Evolutionary conservation across 2,113 vertebrate genomes (phyloP).

Genomic region (Hydropotes inermis): DNA sequence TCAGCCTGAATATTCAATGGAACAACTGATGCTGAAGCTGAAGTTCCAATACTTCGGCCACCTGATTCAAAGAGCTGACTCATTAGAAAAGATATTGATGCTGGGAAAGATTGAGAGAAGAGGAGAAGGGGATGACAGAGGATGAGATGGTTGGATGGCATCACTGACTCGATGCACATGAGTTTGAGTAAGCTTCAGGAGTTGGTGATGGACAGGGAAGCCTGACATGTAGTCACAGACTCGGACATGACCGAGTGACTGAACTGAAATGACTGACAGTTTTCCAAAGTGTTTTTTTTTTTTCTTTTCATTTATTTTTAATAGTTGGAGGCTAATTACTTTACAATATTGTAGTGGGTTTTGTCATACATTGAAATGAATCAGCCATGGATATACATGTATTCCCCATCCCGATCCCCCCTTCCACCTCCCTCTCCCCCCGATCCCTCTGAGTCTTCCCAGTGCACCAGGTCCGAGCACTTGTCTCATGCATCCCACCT

Average conservation of each 20-base stretch:
- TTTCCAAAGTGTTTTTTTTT: not conserved
- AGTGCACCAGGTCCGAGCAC: no score
- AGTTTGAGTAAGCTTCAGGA: not conserved
- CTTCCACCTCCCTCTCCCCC: no score
- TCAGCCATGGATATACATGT: no score
- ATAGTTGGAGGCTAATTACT: no score
- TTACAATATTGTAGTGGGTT: no score
- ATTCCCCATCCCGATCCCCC: no score
- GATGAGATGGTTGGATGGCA: not conserved
- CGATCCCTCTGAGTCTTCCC: no score
- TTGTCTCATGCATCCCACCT: no score
- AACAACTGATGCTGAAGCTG: not conserved
- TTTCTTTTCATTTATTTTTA: no score
- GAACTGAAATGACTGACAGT: not conserved
- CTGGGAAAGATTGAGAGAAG: not conserved
- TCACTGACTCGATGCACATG: not conserved
- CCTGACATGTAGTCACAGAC: not conserved
- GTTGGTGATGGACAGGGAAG: not conserved
- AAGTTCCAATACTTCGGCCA: not conserved
- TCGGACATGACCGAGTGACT: rapidly evolving
- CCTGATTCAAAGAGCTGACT: not conserved
- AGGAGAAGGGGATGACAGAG: not conserved
- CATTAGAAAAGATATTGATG: not conserved
- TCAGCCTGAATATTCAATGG: not conserved
- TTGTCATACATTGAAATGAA: no score